Base-by-base conservation (phyloP, 2,113 vertebrate species). In the Casuarius casuarius region DNA sequence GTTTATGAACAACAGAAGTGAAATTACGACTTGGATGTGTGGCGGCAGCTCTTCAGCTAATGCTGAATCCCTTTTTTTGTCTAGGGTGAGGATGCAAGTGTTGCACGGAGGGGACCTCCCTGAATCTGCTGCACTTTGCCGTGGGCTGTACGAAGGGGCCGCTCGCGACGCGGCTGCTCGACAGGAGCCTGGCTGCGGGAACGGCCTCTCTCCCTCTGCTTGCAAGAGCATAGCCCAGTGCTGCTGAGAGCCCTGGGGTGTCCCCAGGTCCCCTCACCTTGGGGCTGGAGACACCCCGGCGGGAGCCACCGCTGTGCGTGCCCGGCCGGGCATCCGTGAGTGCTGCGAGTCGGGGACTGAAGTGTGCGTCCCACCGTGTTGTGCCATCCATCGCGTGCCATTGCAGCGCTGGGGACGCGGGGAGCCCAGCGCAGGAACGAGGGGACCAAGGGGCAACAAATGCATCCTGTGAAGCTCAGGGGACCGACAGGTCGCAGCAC, bases 211-310 rank as follows among this genome's bases (percentile, higher is more conserved):
- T 73, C 54, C 25, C 71, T 70, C 70, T 12, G 44, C 3, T 2
- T 31, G 2, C 18, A 6, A 48, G 46, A 48, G 46, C 46, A 19
- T 48, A 48, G 46, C 46, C 46, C 46, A 48, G 19, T 7, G 46
- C 46, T 48, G 46, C 46, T 48, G 35, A 44, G 56, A 58, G 49
- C 59, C n/a, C 28, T 16, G n/a, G 66, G 40, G n/a, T 17, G 16
- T 71, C n/a, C 31, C 49, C 11, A 42, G 22, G 42, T 56, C 40
- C n/a, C 20, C 10, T 12, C 42, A 42, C 42, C 49, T 58, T 2
- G 1, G n/a, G 16, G 26, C 51, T 31, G 10, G 21, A 44, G 73
- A 8, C 5, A 0, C n/a, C 25, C 31, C 9, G 12, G 25, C 35
- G 42, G 18, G 25, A 72, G 35, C 29, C 40, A 9, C 46, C 38